These are phyloP conservation scores for Melanostoma mellinum DNA, from an alignment of 2,888 invertebrate genomes.

Conservation along the genomic window DNA sequence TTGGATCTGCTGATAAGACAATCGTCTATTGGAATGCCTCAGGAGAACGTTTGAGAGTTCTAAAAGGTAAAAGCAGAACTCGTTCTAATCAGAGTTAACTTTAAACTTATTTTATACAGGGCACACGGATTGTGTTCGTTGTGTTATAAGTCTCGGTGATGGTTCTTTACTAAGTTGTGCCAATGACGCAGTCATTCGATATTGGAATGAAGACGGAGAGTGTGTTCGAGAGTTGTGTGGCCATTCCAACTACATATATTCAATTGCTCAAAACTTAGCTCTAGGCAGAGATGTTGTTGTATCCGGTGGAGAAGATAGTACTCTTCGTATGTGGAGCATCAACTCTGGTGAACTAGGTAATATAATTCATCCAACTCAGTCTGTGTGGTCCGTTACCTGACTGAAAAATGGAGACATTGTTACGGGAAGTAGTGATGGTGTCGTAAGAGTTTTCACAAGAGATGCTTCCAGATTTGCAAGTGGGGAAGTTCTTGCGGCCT, in stretches of 20 bases:
- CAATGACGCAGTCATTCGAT: slow-evolving; percentile 94
- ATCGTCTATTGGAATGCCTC: slow-evolving; percentile 91
- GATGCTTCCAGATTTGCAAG: slow-evolving; percentile 88
- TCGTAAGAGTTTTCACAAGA: slow-evolving; percentile 92
- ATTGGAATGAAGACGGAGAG: slow-evolving; percentile 92
- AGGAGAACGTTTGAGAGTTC: slow-evolving; percentile 86
- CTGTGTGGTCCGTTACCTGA: slow-evolving; percentile 93
- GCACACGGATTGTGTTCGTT: slow-evolving; percentile 96
- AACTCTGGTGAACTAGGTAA: slow-evolving; percentile 78
- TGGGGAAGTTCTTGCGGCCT: slow-evolving; percentile 84
- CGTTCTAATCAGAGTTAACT: neutral
- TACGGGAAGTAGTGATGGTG: slow-evolving; percentile 93
- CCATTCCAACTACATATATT: slow-evolving; percentile 94
- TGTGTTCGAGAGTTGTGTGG: slow-evolving; percentile 90
- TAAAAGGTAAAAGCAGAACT: slow-evolving; percentile 82
- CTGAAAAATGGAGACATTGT: slow-evolving; percentile 94
- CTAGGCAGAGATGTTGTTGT: slow-evolving; percentile 86
- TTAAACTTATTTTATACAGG: slow-evolving; percentile 83
- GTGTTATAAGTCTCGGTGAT: slow-evolving; percentile 87
- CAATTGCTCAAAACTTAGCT: slow-evolving; percentile 84
- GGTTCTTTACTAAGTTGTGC: slow-evolving; percentile 93
- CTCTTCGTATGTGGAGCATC: slow-evolving; percentile 90
- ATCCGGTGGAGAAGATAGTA: slow-evolving; percentile 94
- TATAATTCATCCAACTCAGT: slow-evolving; percentile 90
- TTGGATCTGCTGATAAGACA: slow-evolving; percentile 96